Base-by-base conservation (phyloP, 2,888 invertebrate genomes). In the Horisme vitalbata region DNA sequence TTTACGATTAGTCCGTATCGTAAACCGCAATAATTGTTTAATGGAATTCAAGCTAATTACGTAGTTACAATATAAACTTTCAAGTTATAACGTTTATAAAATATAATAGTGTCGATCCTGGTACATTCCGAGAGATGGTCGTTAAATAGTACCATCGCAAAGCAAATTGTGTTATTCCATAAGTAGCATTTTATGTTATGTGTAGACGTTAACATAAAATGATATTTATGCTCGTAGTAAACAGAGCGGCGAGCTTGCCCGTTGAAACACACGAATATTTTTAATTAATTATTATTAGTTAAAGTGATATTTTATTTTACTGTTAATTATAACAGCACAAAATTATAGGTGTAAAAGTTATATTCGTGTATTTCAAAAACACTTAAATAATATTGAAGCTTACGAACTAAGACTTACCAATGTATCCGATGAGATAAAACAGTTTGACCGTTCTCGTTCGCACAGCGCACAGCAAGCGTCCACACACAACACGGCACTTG, bases 401-500 rank as follows among this genome's bases (percentile, higher is more conserved):
- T 35, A 50, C 13, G 0, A 15, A 39, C 14, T 57, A 48, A 9
- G 23, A 77, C 80, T 79, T 56, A 81, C 80, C 80, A 44, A 60
- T 55, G 52, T 45, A 38, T 72, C 73, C 69, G 51, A 60, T 55
- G 60, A 34, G 46, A 67, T 45, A 53, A 62, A 65, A 58, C 62
- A 59, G 46, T 52, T 45, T 55, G 74, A 76, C 72, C 68, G 58
- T 58, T 43, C 65, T 52, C 56, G 61, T 67, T 75, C 78, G 76
- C 80, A 71, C 76, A 73, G 60, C 75, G 82, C 85, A 83, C 75
- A 82, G 82, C 82, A 82, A 73, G 75, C 72, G 81, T 83, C 85
- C 84, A 82, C 80, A 83, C 71, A 79, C 75, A 75, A 83, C 83
- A 83, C 78, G 71, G 73, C 85, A 87, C 85, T 83, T 79, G 75